Percentiles rank a stretch among this genome's conserved stretches.
These are phyloP conservation scores for Cryptocephalus primarius DNA, from an alignment of 2,888 invertebrate genomes.

Conservation along the genomic window DNA sequence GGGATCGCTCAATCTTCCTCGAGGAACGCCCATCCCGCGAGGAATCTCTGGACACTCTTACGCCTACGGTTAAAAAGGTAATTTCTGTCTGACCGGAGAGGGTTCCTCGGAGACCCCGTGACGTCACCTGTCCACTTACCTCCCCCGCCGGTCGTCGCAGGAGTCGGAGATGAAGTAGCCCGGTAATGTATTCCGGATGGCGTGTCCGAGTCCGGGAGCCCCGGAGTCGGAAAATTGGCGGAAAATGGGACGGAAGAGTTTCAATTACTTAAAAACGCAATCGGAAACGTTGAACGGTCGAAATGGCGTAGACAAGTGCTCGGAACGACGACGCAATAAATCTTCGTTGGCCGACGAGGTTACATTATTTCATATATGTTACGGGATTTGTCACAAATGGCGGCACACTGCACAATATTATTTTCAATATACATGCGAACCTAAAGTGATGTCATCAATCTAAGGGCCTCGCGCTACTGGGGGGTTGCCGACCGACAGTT, in stretches of 20 bases:
- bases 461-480: conserved; percentile 19
- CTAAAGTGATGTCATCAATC: conserved; percentile 34
- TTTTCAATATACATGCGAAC: conserved; percentile 30
- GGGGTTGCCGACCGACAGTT: conserved; percentile 25
- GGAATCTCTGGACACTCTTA: conserved; percentile 32
- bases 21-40: conserved; percentile 27
- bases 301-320: too few relatives aligned
- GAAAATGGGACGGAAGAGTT: too few relatives aligned
- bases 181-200: too few relatives aligned
- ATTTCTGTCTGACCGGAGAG: conserved; percentile 34
- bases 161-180: not conserved
- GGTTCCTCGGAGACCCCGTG: conserved; percentile 25
- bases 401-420: conserved; percentile 28
- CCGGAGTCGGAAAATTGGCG: too few relatives aligned
- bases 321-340: too few relatives aligned
- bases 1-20: conserved; percentile 38
- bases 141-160: conserved; percentile 15
- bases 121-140: conserved; percentile 29
- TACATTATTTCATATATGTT: conserved; percentile 14
- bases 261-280: too few relatives aligned
- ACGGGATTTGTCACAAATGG: conserved; percentile 24
- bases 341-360: too few relatives aligned
- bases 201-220: not conserved
- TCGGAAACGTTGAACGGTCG: too few relatives aligned
- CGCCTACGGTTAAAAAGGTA: conserved; percentile 38